Percentiles rank a stretch among this genome's conserved stretches.
Evolutionary conservation across 2,797 vertebrate genomes (phyloP).

Genomic region (Nothura maculosa): DNA sequence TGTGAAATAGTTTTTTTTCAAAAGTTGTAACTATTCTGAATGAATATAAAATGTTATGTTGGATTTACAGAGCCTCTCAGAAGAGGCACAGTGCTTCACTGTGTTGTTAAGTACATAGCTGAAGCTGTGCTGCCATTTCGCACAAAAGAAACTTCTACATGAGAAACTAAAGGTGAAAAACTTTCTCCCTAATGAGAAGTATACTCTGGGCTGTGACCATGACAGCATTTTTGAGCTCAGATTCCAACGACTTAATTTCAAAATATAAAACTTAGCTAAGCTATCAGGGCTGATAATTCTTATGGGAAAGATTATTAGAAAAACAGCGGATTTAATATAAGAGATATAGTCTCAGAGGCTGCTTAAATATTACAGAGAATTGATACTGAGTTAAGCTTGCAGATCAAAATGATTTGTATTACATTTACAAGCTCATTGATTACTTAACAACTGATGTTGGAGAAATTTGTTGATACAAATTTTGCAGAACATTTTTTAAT

Average conservation of each 20-base stretch:
- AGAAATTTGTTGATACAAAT: not conserved
- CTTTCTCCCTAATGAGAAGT: not conserved
- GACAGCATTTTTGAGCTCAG: not conserved
- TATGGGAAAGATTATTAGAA: not conserved
- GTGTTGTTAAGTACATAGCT: not conserved
- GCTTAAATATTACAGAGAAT: not conserved
- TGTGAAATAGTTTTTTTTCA: not conserved
- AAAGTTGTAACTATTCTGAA: not conserved
- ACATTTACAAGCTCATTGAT: not conserved
- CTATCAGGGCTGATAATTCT: not conserved
- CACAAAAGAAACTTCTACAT: not conserved
- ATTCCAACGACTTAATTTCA: not conserved
- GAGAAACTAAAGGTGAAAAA: not conserved
- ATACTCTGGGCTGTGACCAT: not conserved
- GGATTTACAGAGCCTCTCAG: not conserved
- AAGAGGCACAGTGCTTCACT: not conserved
- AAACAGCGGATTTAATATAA: not conserved
- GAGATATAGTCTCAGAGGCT: not conserved
- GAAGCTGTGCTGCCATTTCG: not conserved
- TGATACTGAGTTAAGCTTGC: not conserved
- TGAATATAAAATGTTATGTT: not conserved
- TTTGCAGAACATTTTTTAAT: not conserved
- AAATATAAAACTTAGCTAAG: not conserved
- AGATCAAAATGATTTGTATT: not conserved
- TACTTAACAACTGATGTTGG: not conserved